Evolutionary conservation across 2,888 invertebrate genomes (phyloP).

Genomic region (Galeruca laticollis): DNA sequence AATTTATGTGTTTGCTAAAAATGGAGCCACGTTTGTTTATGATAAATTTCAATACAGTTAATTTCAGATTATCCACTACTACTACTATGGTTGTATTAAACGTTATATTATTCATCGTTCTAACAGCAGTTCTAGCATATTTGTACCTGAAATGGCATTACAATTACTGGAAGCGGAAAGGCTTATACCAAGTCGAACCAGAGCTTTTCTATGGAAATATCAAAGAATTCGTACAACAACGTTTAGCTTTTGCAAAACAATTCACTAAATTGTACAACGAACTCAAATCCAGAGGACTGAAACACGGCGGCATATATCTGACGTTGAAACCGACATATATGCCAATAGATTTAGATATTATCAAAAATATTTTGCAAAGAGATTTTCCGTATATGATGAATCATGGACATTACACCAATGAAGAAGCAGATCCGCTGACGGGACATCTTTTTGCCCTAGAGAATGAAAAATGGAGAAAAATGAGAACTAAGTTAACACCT

Average conservation of each 20-base stretch:
- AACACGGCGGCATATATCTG: constrained; percentile 53
- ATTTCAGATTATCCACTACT: neutral
- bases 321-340: constrained; percentile 55
- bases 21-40: too few species aligned
- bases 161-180: constrained; percentile 56
- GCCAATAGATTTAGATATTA: constrained; percentile 58
- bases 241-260: constrained; percentile 26
- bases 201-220: constrained; percentile 37
- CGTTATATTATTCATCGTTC: neutral
- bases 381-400: constrained; percentile 62
- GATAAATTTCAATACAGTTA: too few species aligned
- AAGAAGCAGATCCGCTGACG: constrained; percentile 57
- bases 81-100: neutral
- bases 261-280: constrained; percentile 40
- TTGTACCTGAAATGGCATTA: constrained; percentile 46
- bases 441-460: constrained; percentile 56
- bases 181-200: constrained; percentile 47
- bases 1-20: too few species aligned
- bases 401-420: constrained; percentile 58
- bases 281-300: constrained; percentile 47
- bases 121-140: neutral
- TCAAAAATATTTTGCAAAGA: constrained; percentile 60
- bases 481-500: constrained; percentile 62
- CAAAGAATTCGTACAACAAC: constrained; percentile 19
- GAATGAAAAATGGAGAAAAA: constrained; percentile 64